phyloP scores from a whole-genome alignment of 2,113 vertebrate genomes.

The Sturnira hondurensis region DNA sequence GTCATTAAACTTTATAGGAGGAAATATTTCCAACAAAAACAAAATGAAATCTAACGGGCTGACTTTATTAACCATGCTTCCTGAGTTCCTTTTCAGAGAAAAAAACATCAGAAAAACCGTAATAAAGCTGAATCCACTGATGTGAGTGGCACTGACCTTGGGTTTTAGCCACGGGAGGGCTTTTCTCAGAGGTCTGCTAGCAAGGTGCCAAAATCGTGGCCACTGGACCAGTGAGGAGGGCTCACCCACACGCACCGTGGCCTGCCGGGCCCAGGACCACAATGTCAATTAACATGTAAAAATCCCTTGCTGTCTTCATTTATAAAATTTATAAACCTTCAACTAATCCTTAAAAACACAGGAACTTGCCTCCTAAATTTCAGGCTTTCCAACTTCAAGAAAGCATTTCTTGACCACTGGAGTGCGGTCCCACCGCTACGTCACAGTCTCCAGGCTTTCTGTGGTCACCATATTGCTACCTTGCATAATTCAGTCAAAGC shows the following conservation, averaged over 20 bases:
- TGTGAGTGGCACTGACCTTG: neutral
- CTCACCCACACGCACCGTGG: rapidly evolving
- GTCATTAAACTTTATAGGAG: conserved; percentile 47
- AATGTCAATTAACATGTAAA: neutral
- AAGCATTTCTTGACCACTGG: neutral
- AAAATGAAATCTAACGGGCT: conserved; percentile 23
- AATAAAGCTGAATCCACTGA: neutral
- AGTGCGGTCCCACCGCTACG: no score
- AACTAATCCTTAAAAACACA: neutral
- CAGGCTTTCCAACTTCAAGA: neutral
- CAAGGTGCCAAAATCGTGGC: neutral
- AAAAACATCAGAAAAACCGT: neutral
- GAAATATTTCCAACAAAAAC: conserved; percentile 64
- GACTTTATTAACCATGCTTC: conserved; percentile 17
- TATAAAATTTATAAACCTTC: neutral
- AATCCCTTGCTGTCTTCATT: neutral
- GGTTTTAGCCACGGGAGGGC: neutral
- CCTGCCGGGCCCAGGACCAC: neutral
- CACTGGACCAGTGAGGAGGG: neutral
- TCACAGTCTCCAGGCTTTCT: neutral
- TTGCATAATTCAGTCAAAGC: neutral
- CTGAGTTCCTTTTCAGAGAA: neutral
- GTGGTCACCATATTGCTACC: neutral
- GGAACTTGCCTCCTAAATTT: neutral
- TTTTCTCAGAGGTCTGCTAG: neutral